Conservation (phyloP, 1,140 invertebrate species). For the Drosophila azteca region DNA sequence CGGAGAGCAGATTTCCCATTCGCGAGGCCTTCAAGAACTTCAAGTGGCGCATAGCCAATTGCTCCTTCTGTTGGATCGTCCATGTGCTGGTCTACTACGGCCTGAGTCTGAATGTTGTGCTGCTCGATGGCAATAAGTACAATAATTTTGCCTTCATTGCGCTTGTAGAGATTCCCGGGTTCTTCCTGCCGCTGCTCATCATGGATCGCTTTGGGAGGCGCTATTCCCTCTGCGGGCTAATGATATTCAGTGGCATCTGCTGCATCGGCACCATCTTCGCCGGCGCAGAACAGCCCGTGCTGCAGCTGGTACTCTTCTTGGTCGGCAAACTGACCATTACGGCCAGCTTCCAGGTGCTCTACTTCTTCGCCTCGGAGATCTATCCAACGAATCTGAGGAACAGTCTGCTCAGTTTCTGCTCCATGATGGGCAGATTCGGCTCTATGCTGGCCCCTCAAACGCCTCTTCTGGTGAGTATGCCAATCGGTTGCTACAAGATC, state of each 20-base stretch:
- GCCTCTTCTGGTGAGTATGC: slow-evolving; percentile 86
- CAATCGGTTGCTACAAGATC: background rate
- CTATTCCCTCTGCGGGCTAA: slow-evolving; percentile 85
- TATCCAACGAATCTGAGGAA: slow-evolving; percentile 89
- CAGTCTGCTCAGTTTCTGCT: slow-evolving; percentile 88
- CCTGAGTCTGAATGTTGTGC: slow-evolving; percentile 90
- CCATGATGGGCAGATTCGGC: slow-evolving; percentile 89
- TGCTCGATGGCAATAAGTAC: slow-evolving; percentile 89
- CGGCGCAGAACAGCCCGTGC: slow-evolving; percentile 40
- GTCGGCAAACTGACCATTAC: slow-evolving; percentile 90
- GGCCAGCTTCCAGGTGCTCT: slow-evolving; percentile 88
- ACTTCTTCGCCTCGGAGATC: slow-evolving; percentile 89
- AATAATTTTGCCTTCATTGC: slow-evolving; percentile 89
- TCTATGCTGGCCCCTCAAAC: slow-evolving; percentile 90
- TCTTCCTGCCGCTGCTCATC: slow-evolving; percentile 87
- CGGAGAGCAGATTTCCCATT: slow-evolving; percentile 83
- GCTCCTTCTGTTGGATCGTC: slow-evolving; percentile 89
- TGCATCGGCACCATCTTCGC: slow-evolving; percentile 77
- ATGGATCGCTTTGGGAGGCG: slow-evolving; percentile 88
- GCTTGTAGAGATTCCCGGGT: slow-evolving; percentile 89
- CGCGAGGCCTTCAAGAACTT: slow-evolving; percentile 85
- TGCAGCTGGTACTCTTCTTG: slow-evolving; percentile 86
- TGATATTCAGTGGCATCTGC: slow-evolving; percentile 86
- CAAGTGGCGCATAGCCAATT: slow-evolving; percentile 86
- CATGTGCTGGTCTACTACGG: slow-evolving; percentile 92